Base-by-base conservation (phyloP, 2,888 invertebrate species). In the Pammene aurita region DNA sequence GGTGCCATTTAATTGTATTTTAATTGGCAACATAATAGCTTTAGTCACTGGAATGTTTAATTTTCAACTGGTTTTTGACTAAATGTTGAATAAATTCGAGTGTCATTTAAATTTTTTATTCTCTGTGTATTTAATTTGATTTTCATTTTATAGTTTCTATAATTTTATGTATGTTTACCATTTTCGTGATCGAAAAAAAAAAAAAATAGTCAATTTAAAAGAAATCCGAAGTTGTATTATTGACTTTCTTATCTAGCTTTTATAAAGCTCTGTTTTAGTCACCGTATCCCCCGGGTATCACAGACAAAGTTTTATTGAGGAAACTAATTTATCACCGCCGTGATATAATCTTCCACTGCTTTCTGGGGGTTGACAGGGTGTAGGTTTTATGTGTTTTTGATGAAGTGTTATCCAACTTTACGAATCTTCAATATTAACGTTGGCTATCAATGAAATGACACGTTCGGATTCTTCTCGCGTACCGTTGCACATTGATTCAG, bases 251-350 rank as follows among this genome's bases (percentile, higher is more conserved):
- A 11, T 14, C 44, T 60, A 16, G 46, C 64, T 64, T 69, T 48
- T 44, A 46, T 46, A 16, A 55, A 14, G 60, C 64, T 69, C 75
- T 75, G 75, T 74, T 73, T 77, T 74, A 74, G 74, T 76, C 74
- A 77, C 60, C 70, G 66, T 63, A 67, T 66, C 68, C 68, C 70
- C 74, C 67, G 69, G 70, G 77, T 64, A 74, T 73, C 74, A 72
- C 72, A 72, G 77, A 75, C 76, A 71, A 84, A 82, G 78, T 83
- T 84, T 80, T 82, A 81, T 82, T 80, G 77, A 75, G 77, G 78
- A 75, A 82, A 82, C 80, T 82, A 83, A 86, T 87, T 86, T 87
- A 83, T 88, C 82, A 85, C 79, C 72, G 76, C 74, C 72, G 76
- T 75, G 84, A 84, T 87, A 84, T 85, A 81, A 86, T 86, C 82